Base-by-base conservation (phyloP, 2,797 vertebrate genomes). In the Pterois miles region DNA sequence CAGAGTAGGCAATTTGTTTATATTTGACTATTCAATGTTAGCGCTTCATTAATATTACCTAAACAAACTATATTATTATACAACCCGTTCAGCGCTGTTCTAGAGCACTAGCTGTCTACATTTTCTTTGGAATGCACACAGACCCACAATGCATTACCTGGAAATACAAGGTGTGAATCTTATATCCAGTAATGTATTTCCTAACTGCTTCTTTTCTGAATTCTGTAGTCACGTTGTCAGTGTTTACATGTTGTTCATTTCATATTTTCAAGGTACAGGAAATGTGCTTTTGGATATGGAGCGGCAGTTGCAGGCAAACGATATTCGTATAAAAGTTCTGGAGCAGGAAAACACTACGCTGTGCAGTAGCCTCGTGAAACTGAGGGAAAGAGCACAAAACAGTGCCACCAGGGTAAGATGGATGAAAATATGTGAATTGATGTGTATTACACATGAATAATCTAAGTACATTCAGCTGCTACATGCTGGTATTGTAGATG, bases 221-320 rank as follows among this genome's bases (percentile, higher is more conserved):
- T 8, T 14, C 8, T 20, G 2, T 10, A 18, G 2, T 58, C 14
- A 25, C 56, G 48, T 8, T 66, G 6, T 43, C 18, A n/a, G 22
- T 65, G 29, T 65, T 74, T 25, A 22, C 20, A 43, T 79, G 9
- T 52, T 76, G 38, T 68, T 52, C 2, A 71, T 63, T 79, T 25
- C 22, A 46, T 60, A 11, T 67, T 53, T 23, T 13, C 6, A 89
- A 99, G 98, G 94, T 90, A 97, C 95, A 0, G 96, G 97, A 40
- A 91, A 95, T 23, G 73, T 98, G 57, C 80, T 93, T 0, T 85
- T 95, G 54, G 98, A 99, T 85, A 99, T 99, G 97, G 95, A 97
- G 91, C 95, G 92, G 65, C 98, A 99, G 82, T 29, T 98, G 7
- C 93, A 95, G 79, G 96, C 97, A 70, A 99, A 99, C 67, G 83